Conservation (phyloP, 2,113 vertebrate genomes). For the Eira barbara region DNA sequence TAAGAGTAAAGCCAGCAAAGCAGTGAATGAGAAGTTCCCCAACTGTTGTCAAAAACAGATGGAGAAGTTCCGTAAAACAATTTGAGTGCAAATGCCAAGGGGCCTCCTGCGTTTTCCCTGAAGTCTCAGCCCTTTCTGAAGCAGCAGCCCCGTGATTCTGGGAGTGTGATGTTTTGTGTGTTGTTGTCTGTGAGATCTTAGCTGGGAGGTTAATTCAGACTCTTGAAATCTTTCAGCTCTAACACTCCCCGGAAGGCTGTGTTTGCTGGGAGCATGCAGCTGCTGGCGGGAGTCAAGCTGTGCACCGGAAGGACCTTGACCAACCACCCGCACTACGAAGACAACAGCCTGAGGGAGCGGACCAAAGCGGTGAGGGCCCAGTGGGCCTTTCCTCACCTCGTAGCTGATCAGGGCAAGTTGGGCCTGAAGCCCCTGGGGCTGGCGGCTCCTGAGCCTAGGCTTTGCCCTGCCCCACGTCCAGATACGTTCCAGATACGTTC, state of each 20-base stretch:
- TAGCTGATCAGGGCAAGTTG: neutral
- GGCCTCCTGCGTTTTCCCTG: neutral
- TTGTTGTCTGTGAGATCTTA: neutral
- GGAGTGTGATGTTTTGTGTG: neutral
- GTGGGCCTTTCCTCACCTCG: neutral
- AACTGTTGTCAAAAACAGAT: neutral
- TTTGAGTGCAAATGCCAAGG: neutral
- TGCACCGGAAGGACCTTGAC: constrained; percentile 95
- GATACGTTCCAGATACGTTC: accelerated
- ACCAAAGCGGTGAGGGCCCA: constrained; percentile 89
- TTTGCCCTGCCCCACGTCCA: accelerated
- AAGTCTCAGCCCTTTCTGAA: neutral
- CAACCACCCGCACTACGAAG: constrained; percentile 98
- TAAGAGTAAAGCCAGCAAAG: neutral
- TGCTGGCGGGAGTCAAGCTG: constrained; percentile 97
- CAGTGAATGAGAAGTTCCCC: neutral
- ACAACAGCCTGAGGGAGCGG: constrained; percentile 92
- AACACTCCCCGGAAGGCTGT: constrained; percentile 92
- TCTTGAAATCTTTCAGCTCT: constrained; percentile 81
- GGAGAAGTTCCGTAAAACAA: neutral
- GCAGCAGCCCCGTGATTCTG: neutral
- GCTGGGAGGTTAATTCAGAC: constrained; percentile 23
- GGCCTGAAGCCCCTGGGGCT: too few relatives aligned
- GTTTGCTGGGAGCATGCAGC: constrained; percentile 98
- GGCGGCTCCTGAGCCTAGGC: accelerated